Percentiles rank a stretch among this genome's conserved stretches.
These are phyloP conservation scores for Drosophila ezoana DNA, from an alignment of 2,888 invertebrate species.

Conservation along the genomic window DNA sequence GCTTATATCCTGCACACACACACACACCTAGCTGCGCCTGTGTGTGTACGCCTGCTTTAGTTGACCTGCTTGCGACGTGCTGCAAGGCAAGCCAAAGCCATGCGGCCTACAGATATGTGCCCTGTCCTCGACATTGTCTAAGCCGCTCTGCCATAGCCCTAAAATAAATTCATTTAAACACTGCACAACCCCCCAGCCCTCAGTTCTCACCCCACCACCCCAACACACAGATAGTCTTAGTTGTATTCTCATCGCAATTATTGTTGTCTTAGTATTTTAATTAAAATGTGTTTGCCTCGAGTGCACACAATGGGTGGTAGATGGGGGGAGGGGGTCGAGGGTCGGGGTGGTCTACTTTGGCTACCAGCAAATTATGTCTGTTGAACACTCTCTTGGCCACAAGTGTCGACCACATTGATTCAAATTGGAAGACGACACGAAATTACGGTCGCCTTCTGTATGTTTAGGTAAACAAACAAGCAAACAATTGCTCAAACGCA, in stretches of 20 bases:
- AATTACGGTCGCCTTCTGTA: slow-evolving; percentile 42
- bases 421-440: slow-evolving; percentile 29
- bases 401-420: slow-evolving; percentile 52
- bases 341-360: background rate
- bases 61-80: slow-evolving; percentile 43
- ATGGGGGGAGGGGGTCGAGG: background rate
- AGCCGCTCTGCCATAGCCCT: slow-evolving; percentile 11
- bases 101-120: slow-evolving; percentile 42
- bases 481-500: slow-evolving; percentile 17
- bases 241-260: slow-evolving; percentile 50
- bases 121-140: slow-evolving; percentile 9
- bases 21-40: background rate
- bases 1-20: slow-evolving; percentile 52
- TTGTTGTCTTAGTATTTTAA: slow-evolving; percentile 79
- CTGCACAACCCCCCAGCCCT: background rate
- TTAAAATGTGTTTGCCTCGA: slow-evolving; percentile 71
- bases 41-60: slow-evolving; percentile 6
- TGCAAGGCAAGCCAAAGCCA: slow-evolving; percentile 48
- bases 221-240: background rate
- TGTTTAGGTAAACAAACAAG: slow-evolving; percentile 17
- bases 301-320: background rate
- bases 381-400: slow-evolving; percentile 28
- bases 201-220: no score
- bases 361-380: slow-evolving; percentile 42
- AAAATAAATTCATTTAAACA: slow-evolving; percentile 60